Percentiles rank a stretch among this genome's conserved stretches.
phyloP scores from a whole-genome alignment of 2,888 invertebrate genomes.

The Bembecia ichneumoniformis region DNA sequence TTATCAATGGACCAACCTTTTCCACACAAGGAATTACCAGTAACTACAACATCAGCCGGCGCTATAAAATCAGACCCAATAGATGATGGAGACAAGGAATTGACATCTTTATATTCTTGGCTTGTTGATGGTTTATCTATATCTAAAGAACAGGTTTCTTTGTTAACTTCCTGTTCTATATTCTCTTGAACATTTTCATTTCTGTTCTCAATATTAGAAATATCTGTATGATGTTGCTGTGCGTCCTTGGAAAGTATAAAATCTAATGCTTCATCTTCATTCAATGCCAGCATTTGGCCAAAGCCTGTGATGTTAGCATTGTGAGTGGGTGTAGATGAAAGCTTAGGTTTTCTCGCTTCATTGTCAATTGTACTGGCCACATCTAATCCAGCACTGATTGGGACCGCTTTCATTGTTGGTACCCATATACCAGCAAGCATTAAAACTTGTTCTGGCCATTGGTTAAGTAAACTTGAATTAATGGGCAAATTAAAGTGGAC shows the following conservation, averaged over 20 bases:
- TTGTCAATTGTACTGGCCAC: slow-evolving; percentile 77
- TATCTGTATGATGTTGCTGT: slow-evolving; percentile 30
- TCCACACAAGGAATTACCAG: slow-evolving; percentile 77
- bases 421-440: slow-evolving; percentile 89
- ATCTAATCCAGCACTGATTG: slow-evolving; percentile 83
- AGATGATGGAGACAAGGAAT: slow-evolving; percentile 38
- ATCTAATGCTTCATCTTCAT: slow-evolving; percentile 81
- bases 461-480: slow-evolving; percentile 89
- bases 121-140: slow-evolving; percentile 46
- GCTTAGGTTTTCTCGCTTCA: slow-evolving; percentile 57
- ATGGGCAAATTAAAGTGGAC: slow-evolving; percentile 82
- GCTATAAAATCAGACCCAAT: slow-evolving; percentile 44
- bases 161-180: slow-evolving; percentile 8
- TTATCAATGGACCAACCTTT: slow-evolving; percentile 77
- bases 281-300: slow-evolving; percentile 66
- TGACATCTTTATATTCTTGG: slow-evolving; percentile 26
- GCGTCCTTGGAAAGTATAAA: slow-evolving; percentile 74
- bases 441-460: slow-evolving; percentile 89
- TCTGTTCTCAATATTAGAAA: slow-evolving; percentile 11
- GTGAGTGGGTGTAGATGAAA: slow-evolving; percentile 46
- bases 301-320: slow-evolving; percentile 47
- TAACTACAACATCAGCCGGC: slow-evolving; percentile 39
- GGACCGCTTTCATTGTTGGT: slow-evolving; percentile 82
- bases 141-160: slow-evolving; percentile 19
- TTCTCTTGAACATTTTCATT: slow-evolving; percentile 13